These are phyloP conservation scores for Dichetophora obliterata DNA, from an alignment of 2,888 invertebrate species.

Conservation along the genomic window DNA sequence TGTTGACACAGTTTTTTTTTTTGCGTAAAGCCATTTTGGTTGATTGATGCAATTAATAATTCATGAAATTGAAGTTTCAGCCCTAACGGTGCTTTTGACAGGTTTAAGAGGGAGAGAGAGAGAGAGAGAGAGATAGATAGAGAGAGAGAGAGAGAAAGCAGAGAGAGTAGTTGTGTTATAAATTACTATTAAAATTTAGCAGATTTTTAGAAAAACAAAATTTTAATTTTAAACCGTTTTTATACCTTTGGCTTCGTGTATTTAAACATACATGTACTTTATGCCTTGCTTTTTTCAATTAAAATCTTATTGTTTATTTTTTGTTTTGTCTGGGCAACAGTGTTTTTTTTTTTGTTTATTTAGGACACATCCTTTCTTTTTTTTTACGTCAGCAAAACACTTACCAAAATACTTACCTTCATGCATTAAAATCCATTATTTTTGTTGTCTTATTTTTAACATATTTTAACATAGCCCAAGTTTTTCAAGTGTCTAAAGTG, in stretches of 20 bases:
- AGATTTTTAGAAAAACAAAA: slow-evolving; percentile 23
- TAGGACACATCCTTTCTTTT: slow-evolving; percentile 57
- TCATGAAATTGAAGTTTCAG: slow-evolving; percentile 15
- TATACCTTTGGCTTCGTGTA: neutral
- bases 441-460: too few relatives aligned
- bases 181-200: too few relatives aligned
- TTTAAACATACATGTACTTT: slow-evolving; percentile 35
- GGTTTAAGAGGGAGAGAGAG: too few relatives aligned
- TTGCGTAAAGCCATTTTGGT: neutral
- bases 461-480: too few relatives aligned
- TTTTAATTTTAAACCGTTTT: neutral
- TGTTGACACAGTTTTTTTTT: slow-evolving; percentile 48
- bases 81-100: neutral
- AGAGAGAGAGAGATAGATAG: too few relatives aligned
- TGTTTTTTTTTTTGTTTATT: slow-evolving; percentile 59
- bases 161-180: too few relatives aligned
- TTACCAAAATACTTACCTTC: too few relatives aligned
- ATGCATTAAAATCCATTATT: too few relatives aligned
- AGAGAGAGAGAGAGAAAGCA: too few relatives aligned
- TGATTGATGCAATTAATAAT: slow-evolving; percentile 36
- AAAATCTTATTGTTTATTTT: slow-evolving; percentile 58
- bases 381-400: slow-evolving; percentile 41
- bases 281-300: slow-evolving; percentile 58
- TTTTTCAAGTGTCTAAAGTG: too few relatives aligned
- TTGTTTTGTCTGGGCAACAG: slow-evolving; percentile 55